Evolutionary conservation across 2,797 vertebrate species (phyloP), one percentile per base, ranked within the genome.

Genomic region (Chaenodraco wilsoni): DNA sequence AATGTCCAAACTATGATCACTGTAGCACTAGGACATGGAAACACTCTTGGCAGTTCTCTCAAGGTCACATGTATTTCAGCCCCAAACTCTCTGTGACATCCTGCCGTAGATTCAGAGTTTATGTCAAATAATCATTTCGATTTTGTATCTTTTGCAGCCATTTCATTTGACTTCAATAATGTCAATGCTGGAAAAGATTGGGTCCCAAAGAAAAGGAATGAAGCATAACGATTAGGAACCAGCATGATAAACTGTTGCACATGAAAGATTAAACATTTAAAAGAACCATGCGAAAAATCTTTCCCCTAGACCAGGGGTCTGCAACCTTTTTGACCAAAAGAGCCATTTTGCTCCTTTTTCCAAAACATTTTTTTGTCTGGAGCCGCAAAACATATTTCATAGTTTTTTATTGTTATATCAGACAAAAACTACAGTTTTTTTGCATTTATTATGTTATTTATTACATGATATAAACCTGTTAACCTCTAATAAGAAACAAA

Each of bases 251-350:
- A 78, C 51, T 63, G 55, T 52, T 46, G 15, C 81, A 74, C 60
- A 79, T 63, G 64, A 83, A 40, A 68, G 10, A 82, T 78, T 78
- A 70, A 81, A 76, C 74, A 77, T 67, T 65, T 7, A 73, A 81
- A 70, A 52, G 31, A 67, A 48, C 33, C 33, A n/a, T 31, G 54
- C 13, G 72, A 37, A 74, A 79, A 78, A 66, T 0, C 0, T 67
- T 84, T 69, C 65, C 19, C 19, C 19, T 19, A 19, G 19, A 19
- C 19, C 19, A 19, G 19, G 19, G 19, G 19, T 19, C 19, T 19
- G 19, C 19, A 19, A 19, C 19, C 19, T 19, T 19, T 19, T 19
- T 19, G 19, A 19, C 19, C 19, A 19, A 19, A 1, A 19, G 19
- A 19, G 19, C n/a, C n/a, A n/a, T n/a, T n/a, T n/a, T n/a, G n/a